Base-by-base conservation (phyloP, 2,888 invertebrate genomes). In the Dasysyrphus tricinctus region DNA sequence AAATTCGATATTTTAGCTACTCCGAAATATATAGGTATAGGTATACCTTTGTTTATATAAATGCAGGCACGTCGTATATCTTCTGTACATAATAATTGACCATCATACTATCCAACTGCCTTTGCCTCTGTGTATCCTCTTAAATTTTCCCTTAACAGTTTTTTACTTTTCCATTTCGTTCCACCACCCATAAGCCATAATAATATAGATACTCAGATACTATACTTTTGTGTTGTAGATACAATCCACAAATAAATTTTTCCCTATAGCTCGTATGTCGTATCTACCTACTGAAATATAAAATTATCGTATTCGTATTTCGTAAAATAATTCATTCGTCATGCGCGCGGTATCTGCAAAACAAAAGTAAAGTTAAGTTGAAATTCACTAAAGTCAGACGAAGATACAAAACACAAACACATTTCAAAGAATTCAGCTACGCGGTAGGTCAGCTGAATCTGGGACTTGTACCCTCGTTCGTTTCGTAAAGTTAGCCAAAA, bases 181-280 rank as follows among this genome's bases (percentile, higher is more conserved):
- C 73, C 70, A 78, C 85, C 81, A 78, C 85, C 85, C 85, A 78
- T 29, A 56, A 77, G 80, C 85, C 85, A 74, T 34, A 57, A 44
- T 44, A 54, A 34, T 63, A 34, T 42, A 74, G 75, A 54, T 54
- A 56, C 57, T 19, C 8, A 37, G 51, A 67, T 51, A 51, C 69
- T 51, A 67, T 51, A 51, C 69, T 51, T 29, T 44, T 29, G 9
- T 39, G n/a, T 51, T 39, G n/a, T 51, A 72, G 70, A 86, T 81
- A 81, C 81, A 74, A 74, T 86, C 85, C 85, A 86, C 85, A 86
- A 75, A 69, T 69, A 39, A 39, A 69, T 69, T 69, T 86, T 86
- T 81, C 59, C 85, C 85, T 76, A 24, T 24, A 44, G 42, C 42
- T 63, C 42, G 24, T 34, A 65, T 29, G 19, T 29, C 65, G 67